A percentile compares a stretch with the other conserved stretches of the same genome.
Conservation (phyloP, 1,140 invertebrate genomes). For the Drosophila arizonae region DNA sequence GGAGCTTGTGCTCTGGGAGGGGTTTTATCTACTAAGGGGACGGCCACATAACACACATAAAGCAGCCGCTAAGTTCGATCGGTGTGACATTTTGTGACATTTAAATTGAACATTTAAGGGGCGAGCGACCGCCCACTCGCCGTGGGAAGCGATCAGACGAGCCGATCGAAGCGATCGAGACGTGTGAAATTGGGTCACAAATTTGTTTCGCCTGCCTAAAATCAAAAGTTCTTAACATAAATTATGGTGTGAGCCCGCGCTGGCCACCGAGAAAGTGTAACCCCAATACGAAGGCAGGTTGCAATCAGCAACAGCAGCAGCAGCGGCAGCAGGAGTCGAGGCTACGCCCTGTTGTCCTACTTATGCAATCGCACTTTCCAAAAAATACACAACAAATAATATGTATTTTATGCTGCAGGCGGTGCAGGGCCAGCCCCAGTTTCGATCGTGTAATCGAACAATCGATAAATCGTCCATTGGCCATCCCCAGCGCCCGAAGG, state of each 20-base stretch:
- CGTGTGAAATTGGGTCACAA: slow-evolving; percentile 29
- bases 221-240: slow-evolving; percentile 58
- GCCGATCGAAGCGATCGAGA: background rate
- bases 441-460: slow-evolving; percentile 27
- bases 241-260: slow-evolving; percentile 16
- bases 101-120: slow-evolving; percentile 41
- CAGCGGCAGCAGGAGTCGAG: background rate
- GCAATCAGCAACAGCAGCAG: slow-evolving; percentile 3
- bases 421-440: slow-evolving; percentile 47
- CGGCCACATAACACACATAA: slow-evolving; percentile 10
- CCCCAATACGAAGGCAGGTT: slow-evolving; percentile 42
- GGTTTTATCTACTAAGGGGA: background rate
- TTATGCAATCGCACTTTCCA: slow-evolving; percentile 58
- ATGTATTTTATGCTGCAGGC: slow-evolving; percentile 28
- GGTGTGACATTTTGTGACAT: slow-evolving; percentile 59
- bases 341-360: slow-evolving; percentile 50
- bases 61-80: slow-evolving; percentile 38
- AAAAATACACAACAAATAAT: slow-evolving; percentile 30
- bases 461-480: slow-evolving; percentile 28
- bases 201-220: slow-evolving; percentile 19
- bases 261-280: slow-evolving; percentile 36
- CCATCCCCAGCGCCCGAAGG: slow-evolving; percentile 24
- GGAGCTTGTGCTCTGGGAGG: background rate
- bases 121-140: slow-evolving; percentile 12
- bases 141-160: slow-evolving; percentile 16